phyloP scores from a whole-genome alignment of 2,797 vertebrate genomes.

The Rhinophrynus dorsalis region DNA sequence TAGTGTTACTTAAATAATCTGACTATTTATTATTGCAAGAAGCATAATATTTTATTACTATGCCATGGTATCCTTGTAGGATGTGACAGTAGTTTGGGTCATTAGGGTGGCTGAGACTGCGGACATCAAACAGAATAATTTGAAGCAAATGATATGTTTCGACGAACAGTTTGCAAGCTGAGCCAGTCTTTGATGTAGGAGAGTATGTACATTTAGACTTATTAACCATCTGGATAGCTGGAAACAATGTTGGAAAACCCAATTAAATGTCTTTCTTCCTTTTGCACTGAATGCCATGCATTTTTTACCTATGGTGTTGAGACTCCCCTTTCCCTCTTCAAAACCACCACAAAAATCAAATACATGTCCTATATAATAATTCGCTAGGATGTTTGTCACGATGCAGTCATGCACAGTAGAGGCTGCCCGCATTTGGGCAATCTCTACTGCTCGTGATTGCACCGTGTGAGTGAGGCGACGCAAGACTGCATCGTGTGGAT shows the following conservation, averaged over 20 bases:
- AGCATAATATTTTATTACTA: background rate
- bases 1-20: too few species aligned
- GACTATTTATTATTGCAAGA: constrained; percentile 25
- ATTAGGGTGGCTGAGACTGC: constrained; percentile 8
- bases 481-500: too few species aligned
- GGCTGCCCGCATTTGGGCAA: too few species aligned
- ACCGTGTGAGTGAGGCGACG: too few species aligned
- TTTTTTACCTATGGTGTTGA: constrained; percentile 29
- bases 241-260: constrained; percentile 11
- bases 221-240: constrained; percentile 40
- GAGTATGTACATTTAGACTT: constrained; percentile 1
- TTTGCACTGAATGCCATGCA: background rate
- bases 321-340: background rate
- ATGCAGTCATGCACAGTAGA: too few species aligned
- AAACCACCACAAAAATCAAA: background rate
- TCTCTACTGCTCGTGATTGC: too few species aligned
- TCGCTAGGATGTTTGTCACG: too few species aligned
- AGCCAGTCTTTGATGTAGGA: constrained; percentile 34
- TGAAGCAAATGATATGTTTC: constrained; percentile 30
- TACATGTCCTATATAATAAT: too few species aligned
- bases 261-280: constrained; percentile 1
- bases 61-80: background rate
- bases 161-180: constrained; percentile 34
- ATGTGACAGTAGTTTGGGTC: constrained; percentile 24
- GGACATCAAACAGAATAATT: constrained; percentile 48